phyloP scores from a whole-genome alignment of 2,888 invertebrate species.

The Saturnia japonica region DNA sequence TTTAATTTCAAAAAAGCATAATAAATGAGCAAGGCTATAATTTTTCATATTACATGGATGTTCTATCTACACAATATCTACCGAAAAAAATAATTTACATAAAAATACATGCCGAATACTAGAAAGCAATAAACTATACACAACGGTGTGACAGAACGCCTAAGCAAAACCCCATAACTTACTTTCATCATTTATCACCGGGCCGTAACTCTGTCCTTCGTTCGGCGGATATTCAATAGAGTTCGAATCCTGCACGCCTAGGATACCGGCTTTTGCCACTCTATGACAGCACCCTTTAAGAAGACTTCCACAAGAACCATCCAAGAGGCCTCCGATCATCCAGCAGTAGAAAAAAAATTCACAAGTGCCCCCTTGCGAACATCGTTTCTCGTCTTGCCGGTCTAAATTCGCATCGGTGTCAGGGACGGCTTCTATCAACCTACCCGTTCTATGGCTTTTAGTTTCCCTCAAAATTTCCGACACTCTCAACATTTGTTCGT shows the following conservation, averaged over 20 bases:
- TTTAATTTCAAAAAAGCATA: not conserved
- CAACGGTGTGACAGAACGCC: conserved; percentile 38
- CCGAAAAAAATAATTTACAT: not conserved
- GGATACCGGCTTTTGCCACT: conserved; percentile 84
- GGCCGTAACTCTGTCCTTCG: conserved; percentile 86
- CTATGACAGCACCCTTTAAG: conserved; percentile 94
- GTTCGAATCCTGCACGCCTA: conserved; percentile 85
- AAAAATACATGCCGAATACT: not conserved
- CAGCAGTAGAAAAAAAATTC: conserved; percentile 96
- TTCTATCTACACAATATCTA: not conserved
- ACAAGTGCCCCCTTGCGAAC: conserved; percentile 89
- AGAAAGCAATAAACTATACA: conserved; percentile 38
- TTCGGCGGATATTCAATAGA: conserved; percentile 83
- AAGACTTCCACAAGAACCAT: conserved; percentile 91
- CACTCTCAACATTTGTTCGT: conserved; percentile 68
- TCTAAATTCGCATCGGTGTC: conserved; percentile 14
- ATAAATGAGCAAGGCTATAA: not conserved
- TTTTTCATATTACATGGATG: not conserved
- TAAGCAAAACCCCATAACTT: conserved; percentile 69
- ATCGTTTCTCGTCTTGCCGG: conserved; percentile 75
- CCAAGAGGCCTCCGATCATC: conserved; percentile 93
- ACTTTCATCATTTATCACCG: conserved; percentile 90
- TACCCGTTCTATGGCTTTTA: conserved; percentile 52
- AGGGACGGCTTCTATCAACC: conserved; percentile 40
- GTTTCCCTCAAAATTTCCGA: conserved; percentile 64